Percentiles rank a stretch among this genome's conserved stretches.
These are phyloP conservation scores for Conger conger DNA, from an alignment of 2,113 vertebrate genomes.

Conservation along the genomic window DNA sequence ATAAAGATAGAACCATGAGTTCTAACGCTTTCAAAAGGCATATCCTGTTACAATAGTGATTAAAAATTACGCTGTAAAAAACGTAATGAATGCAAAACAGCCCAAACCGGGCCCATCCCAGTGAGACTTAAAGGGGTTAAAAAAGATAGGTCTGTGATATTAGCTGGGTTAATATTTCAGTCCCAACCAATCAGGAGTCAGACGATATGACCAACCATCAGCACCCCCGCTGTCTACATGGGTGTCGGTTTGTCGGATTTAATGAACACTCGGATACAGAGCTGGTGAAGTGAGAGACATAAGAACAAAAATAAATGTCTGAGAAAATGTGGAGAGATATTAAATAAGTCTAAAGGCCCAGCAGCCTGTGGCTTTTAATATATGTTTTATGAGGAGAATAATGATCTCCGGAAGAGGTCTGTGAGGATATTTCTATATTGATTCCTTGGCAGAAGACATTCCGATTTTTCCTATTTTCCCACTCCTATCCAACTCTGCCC, in stretches of 20 bases:
- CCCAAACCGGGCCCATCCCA: too few relatives aligned
- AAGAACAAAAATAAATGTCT: background rate
- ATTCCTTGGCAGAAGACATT: slow-evolving; percentile 60
- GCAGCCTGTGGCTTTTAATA: slow-evolving; percentile 65
- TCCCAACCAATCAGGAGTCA: background rate
- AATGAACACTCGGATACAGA: background rate
- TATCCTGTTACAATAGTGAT: too few relatives aligned
- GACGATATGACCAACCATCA: background rate
- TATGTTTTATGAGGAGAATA: slow-evolving; percentile 62
- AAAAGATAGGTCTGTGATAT: background rate
- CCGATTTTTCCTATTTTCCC: slow-evolving; percentile 42
- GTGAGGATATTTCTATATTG: slow-evolving; percentile 64
- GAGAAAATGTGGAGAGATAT: slow-evolving; percentile 3
- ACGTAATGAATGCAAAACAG: too few relatives aligned
- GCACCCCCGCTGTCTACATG: background rate
- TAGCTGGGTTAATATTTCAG: background rate
- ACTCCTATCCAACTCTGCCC: slow-evolving; percentile 25
- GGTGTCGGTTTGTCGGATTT: background rate
- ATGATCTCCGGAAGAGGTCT: slow-evolving; percentile 61
- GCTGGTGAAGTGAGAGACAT: background rate
- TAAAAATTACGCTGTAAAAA: too few relatives aligned
- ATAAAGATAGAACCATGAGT: too few relatives aligned
- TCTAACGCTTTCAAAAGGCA: too few relatives aligned
- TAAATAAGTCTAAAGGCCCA: background rate
- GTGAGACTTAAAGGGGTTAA: too few relatives aligned